A percentile compares a stretch with the other conserved stretches of the same genome.
Evolutionary conservation across 2,888 invertebrate genomes (phyloP).

Genomic region (Lasioglossum vierecki): DNA sequence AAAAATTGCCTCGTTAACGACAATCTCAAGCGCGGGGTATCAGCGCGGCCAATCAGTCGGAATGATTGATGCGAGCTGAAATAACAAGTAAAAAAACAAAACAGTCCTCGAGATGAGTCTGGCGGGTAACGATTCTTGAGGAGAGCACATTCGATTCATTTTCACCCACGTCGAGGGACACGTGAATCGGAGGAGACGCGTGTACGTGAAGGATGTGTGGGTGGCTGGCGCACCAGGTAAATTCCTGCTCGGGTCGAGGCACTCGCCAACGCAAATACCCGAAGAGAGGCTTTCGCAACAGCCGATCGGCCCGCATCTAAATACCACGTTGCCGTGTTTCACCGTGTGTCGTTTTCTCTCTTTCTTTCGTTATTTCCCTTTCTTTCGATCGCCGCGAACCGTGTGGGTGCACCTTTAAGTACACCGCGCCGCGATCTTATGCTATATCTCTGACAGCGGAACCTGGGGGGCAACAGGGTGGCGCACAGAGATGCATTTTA

Average conservation of each 20-base stretch:
- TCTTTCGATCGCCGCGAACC: neutral
- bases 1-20: neutral
- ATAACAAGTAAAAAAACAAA: neutral
- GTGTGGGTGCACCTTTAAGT: conserved; percentile 65
- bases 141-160: conserved; percentile 31
- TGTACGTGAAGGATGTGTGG: conserved; percentile 6
- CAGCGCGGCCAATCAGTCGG: neutral
- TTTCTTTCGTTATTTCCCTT: neutral
- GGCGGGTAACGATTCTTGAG: neutral
- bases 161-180: conserved; percentile 50
- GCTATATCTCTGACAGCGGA: conserved; percentile 36
- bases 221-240: conserved; percentile 49
- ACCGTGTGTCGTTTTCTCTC: conserved; percentile 6
- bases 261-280: conserved; percentile 77
- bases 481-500: conserved; percentile 59
- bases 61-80: neutral
- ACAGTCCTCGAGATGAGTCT: neutral
- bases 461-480: conserved; percentile 2
- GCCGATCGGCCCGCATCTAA: conserved; percentile 69
- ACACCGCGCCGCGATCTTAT: conserved; percentile 39
- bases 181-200: conserved; percentile 37
- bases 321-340: conserved; percentile 68
- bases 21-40: neutral
- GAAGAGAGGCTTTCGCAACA: conserved; percentile 71
- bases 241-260: conserved; percentile 69